A percentile compares a stretch with the other conserved stretches of the same genome.
phyloP scores from a whole-genome alignment of 2,888 invertebrate species.

The Lithodes maja region DNA sequence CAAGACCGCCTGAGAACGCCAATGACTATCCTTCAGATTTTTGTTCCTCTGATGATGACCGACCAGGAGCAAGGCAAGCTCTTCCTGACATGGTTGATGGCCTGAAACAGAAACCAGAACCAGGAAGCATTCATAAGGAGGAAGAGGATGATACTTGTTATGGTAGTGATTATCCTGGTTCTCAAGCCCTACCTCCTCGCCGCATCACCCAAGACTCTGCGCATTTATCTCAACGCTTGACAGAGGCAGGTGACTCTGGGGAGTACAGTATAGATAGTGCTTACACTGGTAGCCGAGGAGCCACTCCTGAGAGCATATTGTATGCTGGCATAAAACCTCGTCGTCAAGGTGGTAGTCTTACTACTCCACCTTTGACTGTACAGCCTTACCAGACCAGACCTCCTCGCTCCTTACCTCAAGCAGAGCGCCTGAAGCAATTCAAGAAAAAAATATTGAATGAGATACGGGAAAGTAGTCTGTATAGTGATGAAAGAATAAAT shows the following conservation, averaged over 20 bases:
- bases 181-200: slow-evolving; percentile 15
- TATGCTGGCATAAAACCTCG: slow-evolving; percentile 46
- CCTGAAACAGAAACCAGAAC: background rate
- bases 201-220: background rate
- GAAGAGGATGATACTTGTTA: slow-evolving; percentile 45
- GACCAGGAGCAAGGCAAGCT: background rate
- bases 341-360: slow-evolving; percentile 34
- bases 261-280: slow-evolving; percentile 68
- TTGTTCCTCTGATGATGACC: slow-evolving; percentile 54
- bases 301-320: slow-evolving; percentile 61
- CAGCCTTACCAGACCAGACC: background rate
- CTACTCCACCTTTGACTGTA: slow-evolving; percentile 6
- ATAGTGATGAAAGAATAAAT: slow-evolving; percentile 62
- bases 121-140: slow-evolving; percentile 20
- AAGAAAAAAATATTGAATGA: slow-evolving; percentile 48
- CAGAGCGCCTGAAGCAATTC: slow-evolving; percentile 40
- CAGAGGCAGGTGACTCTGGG: slow-evolving; percentile 57
- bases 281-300: slow-evolving; percentile 67
- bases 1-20: slow-evolving; percentile 7
- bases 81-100: background rate
- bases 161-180: slow-evolving; percentile 33
- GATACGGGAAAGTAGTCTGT: slow-evolving; percentile 40
- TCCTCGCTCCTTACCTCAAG: slow-evolving; percentile 8
- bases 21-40: slow-evolving; percentile 42
- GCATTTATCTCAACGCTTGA: slow-evolving; percentile 25